Evolutionary conservation across 2,888 invertebrate species (phyloP).

Genomic region (Carpatolechia fugitivella): DNA sequence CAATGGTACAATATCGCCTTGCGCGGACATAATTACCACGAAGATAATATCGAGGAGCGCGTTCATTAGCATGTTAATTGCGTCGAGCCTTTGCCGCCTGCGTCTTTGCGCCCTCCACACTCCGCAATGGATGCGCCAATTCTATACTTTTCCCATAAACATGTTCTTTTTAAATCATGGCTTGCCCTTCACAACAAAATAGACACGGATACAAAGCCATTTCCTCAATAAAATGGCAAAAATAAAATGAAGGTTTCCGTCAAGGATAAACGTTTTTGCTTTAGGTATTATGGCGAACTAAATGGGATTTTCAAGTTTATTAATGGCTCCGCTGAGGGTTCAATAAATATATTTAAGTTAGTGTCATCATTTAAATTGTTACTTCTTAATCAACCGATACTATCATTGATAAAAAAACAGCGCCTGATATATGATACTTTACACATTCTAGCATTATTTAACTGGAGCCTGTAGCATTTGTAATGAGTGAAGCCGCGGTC

Average conservation of each 20-base stretch:
- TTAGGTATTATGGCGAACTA: conserved; percentile 9
- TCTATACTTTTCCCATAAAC: background rate
- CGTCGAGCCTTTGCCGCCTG: conserved; percentile 21
- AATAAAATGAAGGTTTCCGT: conserved; percentile 7
- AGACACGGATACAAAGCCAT: background rate
- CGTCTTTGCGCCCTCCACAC: background rate
- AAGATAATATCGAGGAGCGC: conserved; percentile 70
- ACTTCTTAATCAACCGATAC: conserved; percentile 56
- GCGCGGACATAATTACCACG: conserved; percentile 68
- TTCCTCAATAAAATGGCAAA: conserved; percentile 11
- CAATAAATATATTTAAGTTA: conserved; percentile 33
- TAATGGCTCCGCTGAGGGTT: conserved; percentile 26
- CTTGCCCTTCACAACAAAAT: background rate
- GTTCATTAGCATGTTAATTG: conserved; percentile 78
- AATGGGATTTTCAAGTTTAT: conserved; percentile 21
- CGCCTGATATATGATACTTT: conserved; percentile 70
- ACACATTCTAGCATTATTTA: conserved; percentile 71
- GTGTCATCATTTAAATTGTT: conserved; percentile 54
- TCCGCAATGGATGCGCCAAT: background rate
- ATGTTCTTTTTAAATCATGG: background rate
- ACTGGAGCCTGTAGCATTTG: conserved; percentile 63
- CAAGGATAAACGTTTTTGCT: background rate
- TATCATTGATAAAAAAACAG: conserved; percentile 54
- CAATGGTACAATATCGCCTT: conserved; percentile 63
- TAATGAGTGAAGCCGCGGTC: conserved; percentile 70